Evolutionary conservation across 1,140 invertebrate genomes (phyloP), one percentile per base, ranked within the genome.

Genomic region (Calliphora vicina): DNA sequence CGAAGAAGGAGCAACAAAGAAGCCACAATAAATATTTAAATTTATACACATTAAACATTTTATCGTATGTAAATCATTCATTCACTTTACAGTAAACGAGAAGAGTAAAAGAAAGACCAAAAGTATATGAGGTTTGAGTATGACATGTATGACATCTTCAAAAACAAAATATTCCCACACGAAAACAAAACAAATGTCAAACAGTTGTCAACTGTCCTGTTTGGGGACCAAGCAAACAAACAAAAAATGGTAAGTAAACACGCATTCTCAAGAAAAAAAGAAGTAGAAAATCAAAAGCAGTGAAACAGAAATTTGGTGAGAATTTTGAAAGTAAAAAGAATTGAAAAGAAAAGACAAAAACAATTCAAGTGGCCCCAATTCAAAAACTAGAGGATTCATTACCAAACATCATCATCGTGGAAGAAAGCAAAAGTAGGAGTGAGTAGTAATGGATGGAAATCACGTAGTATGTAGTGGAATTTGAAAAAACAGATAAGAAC

Each of bases 171-270:
- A 78, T 78, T 78, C 74, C 74, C 74, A 78, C 74, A 78, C 35
- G 74, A 78, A 78, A 43, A 78, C 74, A 78, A 78, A 78, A 78
- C 74, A 78, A 78, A 78, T 78, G 74, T 78, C 74, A 78, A 78
- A 78, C 74, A 78, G 74, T 78, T 78, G 74, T 78, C 35, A 43
- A 43, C 74, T 78, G 74, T 43, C 35, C 74, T 78, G 74, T 78
- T 78, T 78, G 20, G 73, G 4, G 15, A n/a, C n/a, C 50, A 17
- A 57, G n/a, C 12, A 57, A 35, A 57, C 17, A 57, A 23, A 67
- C n/a, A 67, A 67, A 20, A 50, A 13, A 13, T 17, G 3, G 45
- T 17, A 17, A 67, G n/a, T 67, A 67, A 67, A 23, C 61, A 67
- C 23, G 61, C 61, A 67, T 67, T n/a, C 61, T 10, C 1, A 67